These are phyloP conservation scores for Acrobasis consociella DNA, from an alignment of 2,888 invertebrate species.

Conservation along the genomic window DNA sequence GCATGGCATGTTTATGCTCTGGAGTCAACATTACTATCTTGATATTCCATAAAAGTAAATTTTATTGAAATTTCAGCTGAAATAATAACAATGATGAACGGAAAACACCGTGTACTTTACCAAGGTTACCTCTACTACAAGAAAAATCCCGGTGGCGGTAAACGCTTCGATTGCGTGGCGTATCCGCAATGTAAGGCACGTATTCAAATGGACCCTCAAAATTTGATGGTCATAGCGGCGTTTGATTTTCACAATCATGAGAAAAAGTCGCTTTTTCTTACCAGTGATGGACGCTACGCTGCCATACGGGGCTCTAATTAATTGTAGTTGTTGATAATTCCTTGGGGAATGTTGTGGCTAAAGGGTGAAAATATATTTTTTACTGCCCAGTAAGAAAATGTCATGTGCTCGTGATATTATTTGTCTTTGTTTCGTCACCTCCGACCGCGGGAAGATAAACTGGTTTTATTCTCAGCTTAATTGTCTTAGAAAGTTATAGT, in stretches of 20 bases:
- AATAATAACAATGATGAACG: constrained; percentile 29
- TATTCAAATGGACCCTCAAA: background rate
- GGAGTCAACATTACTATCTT: too few relatives aligned
- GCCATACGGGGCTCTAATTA: background rate
- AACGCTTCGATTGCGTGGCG: background rate
- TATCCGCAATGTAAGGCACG: background rate
- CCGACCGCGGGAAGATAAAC: too few relatives aligned
- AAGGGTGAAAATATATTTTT: too few relatives aligned
- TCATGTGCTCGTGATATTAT: too few relatives aligned
- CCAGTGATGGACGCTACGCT: background rate
- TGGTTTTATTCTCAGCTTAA: too few relatives aligned
- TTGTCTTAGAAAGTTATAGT: too few relatives aligned
- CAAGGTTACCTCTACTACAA: constrained; percentile 10
- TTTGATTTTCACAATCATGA: background rate
- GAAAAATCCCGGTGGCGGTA: background rate
- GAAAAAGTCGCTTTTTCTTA: background rate
- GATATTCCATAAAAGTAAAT: background rate
- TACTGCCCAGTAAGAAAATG: too few relatives aligned
- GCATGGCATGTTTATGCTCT: too few relatives aligned
- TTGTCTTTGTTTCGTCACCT: too few relatives aligned
- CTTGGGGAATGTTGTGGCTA: too few relatives aligned
- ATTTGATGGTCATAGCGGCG: background rate
- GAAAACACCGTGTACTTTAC: constrained; percentile 34
- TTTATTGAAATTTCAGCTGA: background rate
- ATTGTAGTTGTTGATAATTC: background rate